phyloP scores from a whole-genome alignment of 2,888 invertebrate genomes.

The Belgica antarctica region DNA sequence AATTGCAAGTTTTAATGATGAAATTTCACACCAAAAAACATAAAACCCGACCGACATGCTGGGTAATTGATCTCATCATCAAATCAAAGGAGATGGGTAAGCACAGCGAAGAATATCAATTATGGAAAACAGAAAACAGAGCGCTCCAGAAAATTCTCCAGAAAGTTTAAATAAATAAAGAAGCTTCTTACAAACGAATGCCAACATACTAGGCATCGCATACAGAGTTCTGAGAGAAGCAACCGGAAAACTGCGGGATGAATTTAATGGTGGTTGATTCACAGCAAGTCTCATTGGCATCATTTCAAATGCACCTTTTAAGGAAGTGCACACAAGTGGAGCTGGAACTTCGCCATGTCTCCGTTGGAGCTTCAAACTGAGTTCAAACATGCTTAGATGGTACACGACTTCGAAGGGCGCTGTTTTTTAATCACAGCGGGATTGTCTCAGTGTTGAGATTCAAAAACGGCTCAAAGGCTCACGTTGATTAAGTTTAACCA shows the following conservation, averaged over 20 bases:
- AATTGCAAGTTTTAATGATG: neutral
- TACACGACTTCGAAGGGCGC: too few relatives aligned
- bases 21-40: neutral
- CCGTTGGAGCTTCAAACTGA: too few relatives aligned
- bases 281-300: neutral
- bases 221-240: neutral
- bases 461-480: too few relatives aligned
- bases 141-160: neutral
- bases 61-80: neutral
- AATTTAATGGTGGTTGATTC: neutral
- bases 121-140: neutral
- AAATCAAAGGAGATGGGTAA: too few relatives aligned
- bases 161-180: too few relatives aligned
- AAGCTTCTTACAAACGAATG: neutral
- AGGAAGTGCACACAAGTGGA: too few relatives aligned
- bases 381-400: too few relatives aligned
- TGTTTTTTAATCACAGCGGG: too few relatives aligned
- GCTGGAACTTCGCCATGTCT: too few relatives aligned
- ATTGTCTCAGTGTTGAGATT: too few relatives aligned
- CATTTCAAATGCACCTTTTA: neutral
- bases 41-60: neutral
- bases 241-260: neutral
- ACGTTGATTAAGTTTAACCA: too few relatives aligned
- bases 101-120: constrained; percentile 12
- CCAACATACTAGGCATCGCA: neutral